Evolutionary conservation across 2,888 invertebrate species (phyloP).

Genomic region (Rotaria sp.): DNA sequence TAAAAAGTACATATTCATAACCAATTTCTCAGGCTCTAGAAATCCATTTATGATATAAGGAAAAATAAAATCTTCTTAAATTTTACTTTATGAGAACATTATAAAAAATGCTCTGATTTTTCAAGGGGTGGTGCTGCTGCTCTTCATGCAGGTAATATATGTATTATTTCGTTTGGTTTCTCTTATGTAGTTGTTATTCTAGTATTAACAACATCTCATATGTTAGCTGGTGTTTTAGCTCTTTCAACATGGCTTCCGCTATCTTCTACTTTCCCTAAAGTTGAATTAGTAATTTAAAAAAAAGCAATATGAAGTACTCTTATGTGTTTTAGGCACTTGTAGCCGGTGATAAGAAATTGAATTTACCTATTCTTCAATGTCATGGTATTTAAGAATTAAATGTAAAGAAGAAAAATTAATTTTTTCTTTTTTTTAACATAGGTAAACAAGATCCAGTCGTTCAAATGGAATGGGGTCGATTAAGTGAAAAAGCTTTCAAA

Average conservation of each 20-base stretch:
- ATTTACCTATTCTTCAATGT: not conserved
- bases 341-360: not conserved
- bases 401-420: too few species aligned
- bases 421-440: not conserved
- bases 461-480: slow-evolving; percentile 81
- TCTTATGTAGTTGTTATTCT: slow-evolving; percentile 55
- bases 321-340: not conserved
- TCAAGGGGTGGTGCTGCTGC: not conserved
- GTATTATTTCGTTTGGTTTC: too few species aligned
- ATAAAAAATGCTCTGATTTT: not conserved
- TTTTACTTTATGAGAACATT: too few species aligned
- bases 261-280: slow-evolving; percentile 61
- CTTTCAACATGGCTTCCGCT: slow-evolving; percentile 89
- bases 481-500: slow-evolving; percentile 77
- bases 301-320: not conserved
- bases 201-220: slow-evolving; percentile 72
- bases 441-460: slow-evolving; percentile 73
- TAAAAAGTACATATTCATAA: too few species aligned
- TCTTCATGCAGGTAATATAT: not conserved
- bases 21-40: too few species aligned
- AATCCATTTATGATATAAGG: too few species aligned
- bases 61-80: too few species aligned
- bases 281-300: not conserved
- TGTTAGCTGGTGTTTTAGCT: slow-evolving; percentile 78
- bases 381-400: not conserved